Evolutionary conservation across 2,888 invertebrate species (phyloP).

Genomic region (Phaonia tiefii): DNA sequence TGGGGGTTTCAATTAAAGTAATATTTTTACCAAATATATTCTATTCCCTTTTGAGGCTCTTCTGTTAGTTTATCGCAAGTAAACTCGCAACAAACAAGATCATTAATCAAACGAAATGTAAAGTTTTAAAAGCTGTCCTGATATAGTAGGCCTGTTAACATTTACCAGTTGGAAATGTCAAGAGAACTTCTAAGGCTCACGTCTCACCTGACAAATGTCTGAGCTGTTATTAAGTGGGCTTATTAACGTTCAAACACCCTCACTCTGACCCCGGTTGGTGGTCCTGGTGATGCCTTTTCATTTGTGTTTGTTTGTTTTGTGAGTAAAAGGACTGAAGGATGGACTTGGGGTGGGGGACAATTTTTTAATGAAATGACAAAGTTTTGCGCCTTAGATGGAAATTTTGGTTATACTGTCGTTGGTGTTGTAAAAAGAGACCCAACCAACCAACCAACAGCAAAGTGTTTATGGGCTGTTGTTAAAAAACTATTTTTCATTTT

Average conservation of each 20-base stretch:
- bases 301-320: constrained; percentile 23
- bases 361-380: constrained; percentile 46
- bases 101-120: constrained; percentile 32
- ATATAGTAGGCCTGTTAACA: constrained; percentile 56
- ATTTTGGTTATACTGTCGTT: constrained; percentile 30
- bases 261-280: not conserved
- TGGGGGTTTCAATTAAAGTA: constrained; percentile 14
- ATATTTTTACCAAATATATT: not conserved
- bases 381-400: constrained; percentile 31
- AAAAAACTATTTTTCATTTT: constrained; percentile 75
- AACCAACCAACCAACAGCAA: not conserved
- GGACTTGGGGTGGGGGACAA: not conserved
- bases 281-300: constrained; percentile 5
- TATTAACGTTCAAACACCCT: constrained; percentile 46
- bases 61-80: not conserved
- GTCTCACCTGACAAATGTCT: constrained; percentile 64
- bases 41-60: not conserved
- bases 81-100: constrained; percentile 15
- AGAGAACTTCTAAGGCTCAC: constrained; percentile 45
- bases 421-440: constrained; percentile 27
- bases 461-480: constrained; percentile 72
- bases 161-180: constrained; percentile 60
- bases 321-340: not conserved
- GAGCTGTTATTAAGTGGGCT: constrained; percentile 60
- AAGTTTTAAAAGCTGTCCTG: not conserved